Conservation (phyloP, 2,888 invertebrate genomes). For the Mallateleia sp. region DNA sequence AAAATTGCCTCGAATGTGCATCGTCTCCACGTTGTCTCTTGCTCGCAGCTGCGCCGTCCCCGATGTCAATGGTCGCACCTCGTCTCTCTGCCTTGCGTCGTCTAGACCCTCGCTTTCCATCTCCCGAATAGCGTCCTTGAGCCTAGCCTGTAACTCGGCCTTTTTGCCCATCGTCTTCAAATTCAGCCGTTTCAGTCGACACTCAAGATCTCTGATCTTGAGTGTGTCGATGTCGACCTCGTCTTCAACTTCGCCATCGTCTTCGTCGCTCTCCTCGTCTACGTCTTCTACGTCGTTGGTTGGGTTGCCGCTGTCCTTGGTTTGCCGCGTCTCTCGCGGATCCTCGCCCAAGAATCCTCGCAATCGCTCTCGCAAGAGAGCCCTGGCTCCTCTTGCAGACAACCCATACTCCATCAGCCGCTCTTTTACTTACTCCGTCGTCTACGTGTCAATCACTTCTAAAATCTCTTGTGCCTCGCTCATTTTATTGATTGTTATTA, state of each 20-base stretch:
- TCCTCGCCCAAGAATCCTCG: conserved; percentile 25
- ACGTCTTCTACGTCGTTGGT: too few species aligned
- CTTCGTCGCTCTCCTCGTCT: not conserved
- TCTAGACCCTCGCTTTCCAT: not conserved
- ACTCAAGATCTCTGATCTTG: conserved; percentile 14
- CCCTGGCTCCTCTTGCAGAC: conserved; percentile 4
- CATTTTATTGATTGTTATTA: not conserved
- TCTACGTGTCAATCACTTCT: too few species aligned
- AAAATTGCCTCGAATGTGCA: too few species aligned
- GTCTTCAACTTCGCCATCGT: not conserved
- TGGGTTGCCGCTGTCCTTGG: too few species aligned
- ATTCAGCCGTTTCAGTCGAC: conserved; percentile 15
- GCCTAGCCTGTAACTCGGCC: conserved; percentile 3
- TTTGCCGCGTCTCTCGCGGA: too few species aligned
- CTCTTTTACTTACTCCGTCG: not conserved
- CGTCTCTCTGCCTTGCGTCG: too few species aligned
- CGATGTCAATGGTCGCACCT: too few species aligned
- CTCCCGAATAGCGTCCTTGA: conserved; percentile 8
- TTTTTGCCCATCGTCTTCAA: conserved; percentile 18
- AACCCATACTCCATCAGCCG: conserved; percentile 19
- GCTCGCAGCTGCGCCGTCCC: too few species aligned
- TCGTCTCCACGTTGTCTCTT: too few species aligned
- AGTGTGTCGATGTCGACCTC: too few species aligned
- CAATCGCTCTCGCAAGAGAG: conserved; percentile 6
- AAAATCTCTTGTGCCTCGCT: too few species aligned